phyloP scores from a whole-genome alignment of 2,888 invertebrate species.

The Cecidostiba fungosa region DNA sequence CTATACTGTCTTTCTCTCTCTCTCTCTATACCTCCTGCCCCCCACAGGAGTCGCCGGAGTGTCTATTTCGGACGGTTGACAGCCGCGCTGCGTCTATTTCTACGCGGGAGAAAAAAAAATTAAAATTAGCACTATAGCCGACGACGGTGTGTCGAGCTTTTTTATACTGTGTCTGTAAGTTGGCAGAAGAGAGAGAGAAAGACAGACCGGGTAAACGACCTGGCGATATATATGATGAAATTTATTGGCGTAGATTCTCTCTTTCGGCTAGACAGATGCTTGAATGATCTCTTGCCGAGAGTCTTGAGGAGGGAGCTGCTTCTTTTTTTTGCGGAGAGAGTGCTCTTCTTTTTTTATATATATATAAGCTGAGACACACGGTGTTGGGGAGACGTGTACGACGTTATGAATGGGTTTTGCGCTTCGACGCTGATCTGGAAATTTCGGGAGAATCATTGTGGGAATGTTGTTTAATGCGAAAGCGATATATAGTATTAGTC shows the following conservation, averaged over 20 bases:
- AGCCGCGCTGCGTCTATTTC: conserved; percentile 50
- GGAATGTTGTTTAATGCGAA: neutral
- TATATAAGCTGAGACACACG: neutral
- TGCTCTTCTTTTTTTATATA: neutral
- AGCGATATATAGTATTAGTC: neutral
- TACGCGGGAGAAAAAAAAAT: conserved; percentile 52
- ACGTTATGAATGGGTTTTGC: neutral
- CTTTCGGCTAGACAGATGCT: conserved; percentile 36
- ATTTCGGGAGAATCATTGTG: conserved; percentile 6
- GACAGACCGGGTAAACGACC: conserved; percentile 54
- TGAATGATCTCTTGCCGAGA: conserved; percentile 60
- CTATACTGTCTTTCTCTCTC: neutral
- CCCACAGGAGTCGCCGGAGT: neutral
- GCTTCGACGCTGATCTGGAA: neutral
- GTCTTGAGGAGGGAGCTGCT: conserved; percentile 26
- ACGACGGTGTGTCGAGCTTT: neutral
- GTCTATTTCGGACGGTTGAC: conserved; percentile 58
- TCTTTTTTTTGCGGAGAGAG: conserved; percentile 25
- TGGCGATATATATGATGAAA: conserved; percentile 60
- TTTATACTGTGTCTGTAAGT: neutral
- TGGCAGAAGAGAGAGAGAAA: neutral
- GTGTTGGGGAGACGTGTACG: neutral
- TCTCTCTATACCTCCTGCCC: neutral
- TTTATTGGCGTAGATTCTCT: conserved; percentile 64
- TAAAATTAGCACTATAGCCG: conserved; percentile 58